phyloP scores from a whole-genome alignment of 2,888 invertebrate genomes.

The Aspidapion aeneum region DNA sequence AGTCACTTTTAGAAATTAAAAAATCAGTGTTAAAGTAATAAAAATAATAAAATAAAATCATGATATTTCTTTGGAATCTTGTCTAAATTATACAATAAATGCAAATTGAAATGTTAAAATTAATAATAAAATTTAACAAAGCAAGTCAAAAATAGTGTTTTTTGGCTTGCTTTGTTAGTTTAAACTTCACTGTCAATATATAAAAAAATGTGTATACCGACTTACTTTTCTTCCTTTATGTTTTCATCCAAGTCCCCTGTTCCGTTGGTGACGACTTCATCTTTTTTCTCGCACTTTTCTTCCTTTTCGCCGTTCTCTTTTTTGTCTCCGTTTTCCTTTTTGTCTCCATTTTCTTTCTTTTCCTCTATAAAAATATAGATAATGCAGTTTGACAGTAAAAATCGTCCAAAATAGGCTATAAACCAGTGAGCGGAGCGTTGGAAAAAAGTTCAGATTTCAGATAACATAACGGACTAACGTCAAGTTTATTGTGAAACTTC shows the following conservation, averaged over 20 bases:
- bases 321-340: conserved; percentile 55
- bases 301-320: conserved; percentile 41
- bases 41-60: not conserved
- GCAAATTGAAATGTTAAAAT: conserved; percentile 1
- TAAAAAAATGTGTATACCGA: not conserved
- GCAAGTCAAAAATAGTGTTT: not conserved
- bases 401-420: too few relatives aligned
- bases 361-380: conserved; percentile 36
- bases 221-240: conserved; percentile 31
- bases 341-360: conserved; percentile 52
- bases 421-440: too few relatives aligned
- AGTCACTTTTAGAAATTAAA: conserved; percentile 5
- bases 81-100: conserved; percentile 44
- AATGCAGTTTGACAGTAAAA: too few relatives aligned
- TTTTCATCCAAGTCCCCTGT: conserved; percentile 53
- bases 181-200: not conserved
- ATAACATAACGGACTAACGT: too few relatives aligned
- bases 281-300: conserved; percentile 39
- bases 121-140: not conserved
- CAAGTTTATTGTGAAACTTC: too few relatives aligned
- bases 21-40: not conserved
- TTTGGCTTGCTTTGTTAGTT: not conserved
- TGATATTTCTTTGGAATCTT: conserved; percentile 54
- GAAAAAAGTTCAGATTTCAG: too few relatives aligned
- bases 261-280: conserved; percentile 42